Base-by-base conservation (phyloP, 1,140 invertebrate species). In the Heliconius eleuchia region DNA sequence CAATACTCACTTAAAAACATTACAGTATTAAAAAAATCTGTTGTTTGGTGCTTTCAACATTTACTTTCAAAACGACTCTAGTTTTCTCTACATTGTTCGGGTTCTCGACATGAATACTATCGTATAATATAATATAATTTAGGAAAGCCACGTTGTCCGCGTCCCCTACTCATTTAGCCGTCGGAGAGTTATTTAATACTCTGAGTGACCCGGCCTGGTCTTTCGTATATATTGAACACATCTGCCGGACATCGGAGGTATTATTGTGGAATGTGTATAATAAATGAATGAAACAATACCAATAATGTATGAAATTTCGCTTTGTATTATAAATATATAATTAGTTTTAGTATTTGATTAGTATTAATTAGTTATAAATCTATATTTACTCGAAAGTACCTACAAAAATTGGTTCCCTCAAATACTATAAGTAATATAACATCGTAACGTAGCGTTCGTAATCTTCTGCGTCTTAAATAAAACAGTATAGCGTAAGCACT, bases 171-270 rank as follows among this genome's bases (percentile, higher is more conserved):
- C 91, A 94, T 93, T 92, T 92, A 89, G 91, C 87, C 89, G 91
- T 92, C 91, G 88, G 85, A 91, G 87, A 93, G 92, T 91, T 94
- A 93, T 94, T 93, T 93, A 92, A 94, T 94, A 92, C 90, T 87
- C 82, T 86, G 87, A 91, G 85, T 92, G 91, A 92, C 91, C 92
- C 87, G 77, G 82, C 74, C 81, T 78, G 86, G 83, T 82, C 83
- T 80, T 81, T 86, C 85, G 89, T 90, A 89, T 91, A 87, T 89
- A 91, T 91, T 91, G 88, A 87, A 88, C 88, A 89, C 92, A 94
- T 94, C 89, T 95, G 91, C 91, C 88, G 89, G 90, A 90, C 90
- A 86, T 80, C 87, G 80, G 78, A 82, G 84, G 78, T 81, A 84
- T 83, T 79, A 88, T 82, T 81, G 78, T 75, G 79, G 84, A 88